These are phyloP conservation scores for Psephotus haematonotus DNA, from an alignment of 2,113 vertebrate genomes.

Conservation along the genomic window DNA sequence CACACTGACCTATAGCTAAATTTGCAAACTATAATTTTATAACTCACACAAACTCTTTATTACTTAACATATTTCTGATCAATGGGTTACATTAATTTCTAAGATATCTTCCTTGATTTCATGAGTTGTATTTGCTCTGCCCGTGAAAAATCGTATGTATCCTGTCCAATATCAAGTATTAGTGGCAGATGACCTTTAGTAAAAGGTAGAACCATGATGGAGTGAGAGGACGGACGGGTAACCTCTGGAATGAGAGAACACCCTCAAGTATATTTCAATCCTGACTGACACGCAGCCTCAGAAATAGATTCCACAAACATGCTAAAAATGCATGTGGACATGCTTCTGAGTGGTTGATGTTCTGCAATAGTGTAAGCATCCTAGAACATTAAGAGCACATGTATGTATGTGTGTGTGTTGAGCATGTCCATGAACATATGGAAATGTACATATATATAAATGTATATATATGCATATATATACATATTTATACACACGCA, in stretches of 20 bases:
- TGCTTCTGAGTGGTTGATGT: neutral
- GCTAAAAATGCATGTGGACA: neutral
- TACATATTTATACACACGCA: too few species aligned
- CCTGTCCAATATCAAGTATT: neutral
- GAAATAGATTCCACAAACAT: neutral
- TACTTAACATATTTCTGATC: neutral
- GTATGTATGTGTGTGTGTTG: accelerated
- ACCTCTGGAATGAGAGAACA: neutral
- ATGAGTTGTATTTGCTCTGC: neutral
- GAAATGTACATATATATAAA: neutral
- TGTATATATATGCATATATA: neutral
- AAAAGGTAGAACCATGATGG: neutral
- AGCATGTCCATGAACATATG: accelerated
- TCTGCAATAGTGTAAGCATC: neutral
- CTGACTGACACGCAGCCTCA: neutral
- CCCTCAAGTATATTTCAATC: neutral
- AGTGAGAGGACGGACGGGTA: neutral
- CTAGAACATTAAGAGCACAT: neutral
- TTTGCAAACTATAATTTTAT: neutral
- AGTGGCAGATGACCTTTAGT: neutral
- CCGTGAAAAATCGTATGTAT: neutral
- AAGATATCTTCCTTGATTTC: neutral
- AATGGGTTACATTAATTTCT: neutral
- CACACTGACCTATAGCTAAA: neutral
- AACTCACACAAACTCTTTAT: neutral